Base-by-base conservation (phyloP, 1,140 invertebrate genomes). In the Tetramorium alpestre region DNA sequence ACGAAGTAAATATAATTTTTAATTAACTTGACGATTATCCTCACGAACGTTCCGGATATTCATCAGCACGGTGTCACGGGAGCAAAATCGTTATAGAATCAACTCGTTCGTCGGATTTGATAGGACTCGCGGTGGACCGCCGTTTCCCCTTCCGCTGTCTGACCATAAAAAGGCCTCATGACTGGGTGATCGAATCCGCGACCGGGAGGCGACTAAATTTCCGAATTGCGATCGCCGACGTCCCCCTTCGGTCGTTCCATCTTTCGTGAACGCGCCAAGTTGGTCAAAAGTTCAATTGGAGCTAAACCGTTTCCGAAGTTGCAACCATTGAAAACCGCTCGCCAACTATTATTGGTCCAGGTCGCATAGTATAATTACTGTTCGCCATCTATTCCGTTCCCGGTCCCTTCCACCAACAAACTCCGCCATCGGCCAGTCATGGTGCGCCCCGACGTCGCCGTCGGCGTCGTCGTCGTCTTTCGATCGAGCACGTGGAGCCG, bases 351-450 rank as follows among this genome's bases (percentile, higher is more conserved):
- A 93, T 93, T 92, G 90, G 87, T 94, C 89, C 89, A 89, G 82
- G 89, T 92, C 89, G 90, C 91, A 90, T 77, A 89, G 92, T 92
- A 92, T 93, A 93, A 94, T 94, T 93, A 93, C 92, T 92, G 85
- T 88, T 90, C 86, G 51, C 86, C 81, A 6, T 81, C 75, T 70
- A 62, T 58, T 58, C 64, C 69, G 56, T 67, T 51, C 56, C 76
- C 18, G 22, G n/a, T 62, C 54, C 25, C 44, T 18, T 22, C 58
- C 10, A 49, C 7, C 38, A 38, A 73, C 62, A 87, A 87, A 82
- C 54, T 70, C 22, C 65, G 22, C 58, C 22, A 76, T 67, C 77
- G 54, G 58, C 76, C 78, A 54, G 41, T 69, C 77, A 54, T 64
- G 44, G 47, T 49, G 54, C 41, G 54, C 18, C 49, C 41, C 16